Evolutionary conservation across 2,113 vertebrate genomes (phyloP).

Genomic region (Lethenteron camtschaticum): DNA sequence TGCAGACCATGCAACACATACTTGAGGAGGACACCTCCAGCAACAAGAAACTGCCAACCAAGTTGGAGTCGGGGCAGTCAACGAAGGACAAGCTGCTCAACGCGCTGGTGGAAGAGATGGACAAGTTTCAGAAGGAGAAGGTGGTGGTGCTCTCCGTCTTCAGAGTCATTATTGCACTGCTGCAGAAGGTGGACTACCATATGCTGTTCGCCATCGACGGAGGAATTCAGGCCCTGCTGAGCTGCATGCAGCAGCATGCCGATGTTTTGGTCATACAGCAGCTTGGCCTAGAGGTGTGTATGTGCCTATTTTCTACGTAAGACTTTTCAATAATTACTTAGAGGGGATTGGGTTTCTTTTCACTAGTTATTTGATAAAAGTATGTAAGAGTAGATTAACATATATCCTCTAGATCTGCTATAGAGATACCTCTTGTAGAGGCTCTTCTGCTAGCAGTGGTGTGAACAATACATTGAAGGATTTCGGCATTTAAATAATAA

Average conservation of each 20-base stretch:
- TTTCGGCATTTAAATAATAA: too few relatives aligned
- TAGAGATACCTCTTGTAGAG: too few relatives aligned
- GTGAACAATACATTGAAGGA: too few relatives aligned
- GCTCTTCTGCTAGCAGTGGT: too few relatives aligned
- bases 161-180: constrained; percentile 37
- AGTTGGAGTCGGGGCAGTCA: neutral
- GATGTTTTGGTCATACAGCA: constrained; percentile 40
- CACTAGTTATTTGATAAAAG: too few relatives aligned
- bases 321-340: constrained; percentile 1
- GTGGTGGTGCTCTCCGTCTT: constrained; percentile 25
- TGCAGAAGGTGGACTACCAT: constrained; percentile 52
- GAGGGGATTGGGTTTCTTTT: too few relatives aligned
- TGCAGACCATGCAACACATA: constrained; percentile 28
- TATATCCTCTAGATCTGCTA: too few relatives aligned
- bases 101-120: constrained; percentile 46
- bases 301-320: neutral
- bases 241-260: constrained; percentile 49
- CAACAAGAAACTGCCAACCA: constrained; percentile 22
- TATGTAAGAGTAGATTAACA: too few relatives aligned
- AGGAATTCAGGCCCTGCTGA: constrained; percentile 52
- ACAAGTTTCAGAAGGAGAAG: constrained; percentile 30
- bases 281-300: constrained; percentile 51
- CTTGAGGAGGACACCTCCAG: constrained; percentile 33
- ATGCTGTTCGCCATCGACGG: constrained; percentile 60
- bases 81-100: constrained; percentile 64